Conservation (phyloP, 2,888 invertebrate genomes). For the Apocheima hispidaria region DNA sequence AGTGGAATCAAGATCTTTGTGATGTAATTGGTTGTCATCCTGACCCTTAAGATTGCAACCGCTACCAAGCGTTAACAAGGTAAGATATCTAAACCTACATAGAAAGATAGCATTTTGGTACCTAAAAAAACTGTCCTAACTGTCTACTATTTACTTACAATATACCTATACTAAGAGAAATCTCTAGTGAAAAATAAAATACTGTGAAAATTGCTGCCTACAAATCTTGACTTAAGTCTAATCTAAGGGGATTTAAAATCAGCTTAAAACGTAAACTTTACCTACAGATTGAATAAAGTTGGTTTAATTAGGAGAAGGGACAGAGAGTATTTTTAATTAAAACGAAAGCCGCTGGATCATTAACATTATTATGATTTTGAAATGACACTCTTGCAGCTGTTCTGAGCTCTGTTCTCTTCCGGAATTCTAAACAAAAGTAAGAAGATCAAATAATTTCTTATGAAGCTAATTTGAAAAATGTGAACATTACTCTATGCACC, state of each 20-base stretch:
- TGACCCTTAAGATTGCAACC: too few relatives aligned
- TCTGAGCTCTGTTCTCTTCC: neutral
- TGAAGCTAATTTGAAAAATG: too few relatives aligned
- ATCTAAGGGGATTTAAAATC: slow-evolving; percentile 9
- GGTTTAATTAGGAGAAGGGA: slow-evolving; percentile 43
- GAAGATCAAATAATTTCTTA: neutral
- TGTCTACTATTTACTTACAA: too few relatives aligned
- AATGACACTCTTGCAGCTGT: slow-evolving; percentile 12
- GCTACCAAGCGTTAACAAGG: too few relatives aligned
- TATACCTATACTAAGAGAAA: too few relatives aligned
- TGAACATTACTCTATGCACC: too few relatives aligned
- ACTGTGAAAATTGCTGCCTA: neutral
- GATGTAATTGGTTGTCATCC: too few relatives aligned
- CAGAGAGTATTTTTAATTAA: slow-evolving; percentile 37
- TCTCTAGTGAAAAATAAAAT: neutral
- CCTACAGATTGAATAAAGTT: slow-evolving; percentile 17
- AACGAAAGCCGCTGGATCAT: slow-evolving; percentile 19
- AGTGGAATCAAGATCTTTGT: too few relatives aligned
- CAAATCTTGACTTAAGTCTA: slow-evolving; percentile 7
- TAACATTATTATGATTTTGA: slow-evolving; percentile 33
- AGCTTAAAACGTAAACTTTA: neutral
- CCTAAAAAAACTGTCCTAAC: too few relatives aligned
- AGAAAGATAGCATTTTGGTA: too few relatives aligned
- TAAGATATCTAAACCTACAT: too few relatives aligned
- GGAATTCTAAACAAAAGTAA: neutral